Evolutionary conservation across 2,888 invertebrate species (phyloP), one percentile per base, ranked within the genome.

Genomic region (Galeopsomyia nigrocyanea): DNA sequence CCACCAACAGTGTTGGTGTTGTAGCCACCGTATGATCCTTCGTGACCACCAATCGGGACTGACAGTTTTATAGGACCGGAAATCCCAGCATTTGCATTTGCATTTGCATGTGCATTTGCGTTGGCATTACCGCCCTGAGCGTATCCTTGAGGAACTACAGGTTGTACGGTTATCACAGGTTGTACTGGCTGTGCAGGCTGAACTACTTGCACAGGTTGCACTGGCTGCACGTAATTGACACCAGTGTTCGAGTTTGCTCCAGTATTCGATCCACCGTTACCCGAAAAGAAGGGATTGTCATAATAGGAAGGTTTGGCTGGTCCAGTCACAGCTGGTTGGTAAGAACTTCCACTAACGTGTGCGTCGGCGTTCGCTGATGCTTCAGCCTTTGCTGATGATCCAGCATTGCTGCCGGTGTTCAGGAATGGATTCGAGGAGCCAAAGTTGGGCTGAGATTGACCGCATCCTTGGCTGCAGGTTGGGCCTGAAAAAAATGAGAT

Each of bases 401-500:
- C n/a, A 5, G 47, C 47, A 1, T 2, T 13, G 13, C 26, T 13
- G 3, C 17, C 55, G 17, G 39, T n/a, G 46, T 3, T 51, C 26
- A 70, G 21, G 60, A 70, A 66, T 0, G 56, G 66, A 16, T 71
- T 71, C 1, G 49, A 39, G n/a, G n/a, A 49, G 61, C 55, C 39
- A 56, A 49, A 16, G 57, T 21, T 2, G 61, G 61, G 51, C 7
- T 47, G 60, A 31, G 58, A 60, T 10, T 60, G 69, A n/a, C 64
- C 64, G 46, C 69, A 70, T 3, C 58, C 68, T 16, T 64, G 22
- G 3, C 1, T 47, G 17, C 69, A 64, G 16, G 5, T n/a, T 10
- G 14, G 51, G 9, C 64, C 55, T 63, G 16, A 39, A 39, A 62
- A 63, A 6, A 47, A 17, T 26, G 31, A 5, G 22, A 63, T 47